These are phyloP conservation scores for Parauchenoglanis punctatus DNA, from an alignment of 2,797 vertebrate genomes.

Conservation along the genomic window DNA sequence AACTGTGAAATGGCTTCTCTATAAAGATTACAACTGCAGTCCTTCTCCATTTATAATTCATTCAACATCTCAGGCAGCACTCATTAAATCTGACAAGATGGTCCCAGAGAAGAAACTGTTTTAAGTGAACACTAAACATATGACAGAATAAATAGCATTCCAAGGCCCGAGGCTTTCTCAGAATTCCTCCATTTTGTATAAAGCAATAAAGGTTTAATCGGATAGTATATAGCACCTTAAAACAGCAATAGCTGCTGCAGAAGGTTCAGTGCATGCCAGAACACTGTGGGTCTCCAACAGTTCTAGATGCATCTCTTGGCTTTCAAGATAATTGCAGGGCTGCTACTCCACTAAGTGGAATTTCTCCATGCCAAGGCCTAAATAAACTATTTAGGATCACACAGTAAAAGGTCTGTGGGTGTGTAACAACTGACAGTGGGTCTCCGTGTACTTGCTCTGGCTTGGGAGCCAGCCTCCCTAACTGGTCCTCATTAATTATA, in stretches of 20 bases:
- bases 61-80: constrained; percentile 6
- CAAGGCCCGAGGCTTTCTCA: background rate
- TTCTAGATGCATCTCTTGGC: constrained; percentile 44
- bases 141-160: constrained; percentile 25
- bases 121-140: constrained; percentile 28
- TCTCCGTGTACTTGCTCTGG: constrained; percentile 49
- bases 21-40: constrained; percentile 10
- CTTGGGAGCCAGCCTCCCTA: constrained; percentile 65
- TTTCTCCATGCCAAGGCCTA: constrained; percentile 66
- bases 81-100: constrained; percentile 17
- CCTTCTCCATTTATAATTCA: constrained; percentile 29
- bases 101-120: constrained; percentile 15
- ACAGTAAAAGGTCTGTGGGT: constrained; percentile 73
- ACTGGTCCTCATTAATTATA: constrained; percentile 79
- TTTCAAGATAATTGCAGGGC: constrained; percentile 56
- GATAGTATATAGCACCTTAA: constrained; percentile 32
- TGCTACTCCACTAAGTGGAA: constrained; percentile 63
- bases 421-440: constrained; percentile 66
- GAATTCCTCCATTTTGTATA: constrained; percentile 33
- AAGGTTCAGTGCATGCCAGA: constrained; percentile 20
- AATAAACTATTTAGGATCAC: constrained; percentile 72
- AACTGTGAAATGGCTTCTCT: constrained; percentile 41
- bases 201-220: constrained; percentile 49
- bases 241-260: constrained; percentile 36
- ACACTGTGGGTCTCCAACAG: constrained; percentile 31